Percentiles rank a stretch among this genome's conserved stretches.
Conservation (phyloP, 2,113 vertebrate genomes). For the Axis porcinus region DNA sequence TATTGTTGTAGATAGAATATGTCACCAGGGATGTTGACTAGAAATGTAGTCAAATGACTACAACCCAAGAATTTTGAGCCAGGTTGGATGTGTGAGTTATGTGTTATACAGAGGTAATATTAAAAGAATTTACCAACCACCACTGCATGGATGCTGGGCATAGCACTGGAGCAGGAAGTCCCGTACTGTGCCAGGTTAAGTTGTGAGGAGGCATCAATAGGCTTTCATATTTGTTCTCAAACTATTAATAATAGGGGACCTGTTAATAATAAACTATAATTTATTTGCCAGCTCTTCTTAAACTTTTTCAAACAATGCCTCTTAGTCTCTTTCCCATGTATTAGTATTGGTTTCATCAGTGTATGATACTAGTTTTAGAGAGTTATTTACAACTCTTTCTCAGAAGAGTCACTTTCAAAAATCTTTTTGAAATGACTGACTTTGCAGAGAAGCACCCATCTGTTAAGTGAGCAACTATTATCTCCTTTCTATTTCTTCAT, state of each 20-base stretch:
- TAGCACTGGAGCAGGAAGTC: background rate
- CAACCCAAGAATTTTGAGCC: background rate
- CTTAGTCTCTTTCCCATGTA: background rate
- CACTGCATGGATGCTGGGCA: background rate
- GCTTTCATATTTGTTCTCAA: constrained; percentile 22
- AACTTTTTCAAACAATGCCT: background rate
- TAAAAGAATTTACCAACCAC: background rate
- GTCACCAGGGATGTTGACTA: background rate
- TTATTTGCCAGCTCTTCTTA: background rate
- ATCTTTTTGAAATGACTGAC: background rate
- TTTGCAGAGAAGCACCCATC: background rate
- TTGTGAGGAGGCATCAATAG: background rate
- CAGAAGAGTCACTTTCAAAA: background rate
- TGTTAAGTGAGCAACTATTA: background rate
- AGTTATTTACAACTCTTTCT: background rate
- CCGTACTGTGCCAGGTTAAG: background rate
- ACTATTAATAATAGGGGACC: background rate
- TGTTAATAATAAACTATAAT: background rate
- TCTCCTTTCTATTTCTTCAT: background rate
- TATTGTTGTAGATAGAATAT: background rate
- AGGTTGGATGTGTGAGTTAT: background rate
- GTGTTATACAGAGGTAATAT: background rate
- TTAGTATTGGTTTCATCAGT: background rate
- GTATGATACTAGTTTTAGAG: constrained; percentile 8
- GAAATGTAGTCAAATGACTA: background rate